Evolutionary conservation across 2,797 vertebrate genomes (phyloP).

Genomic region (Myotis vivesi): DNA sequence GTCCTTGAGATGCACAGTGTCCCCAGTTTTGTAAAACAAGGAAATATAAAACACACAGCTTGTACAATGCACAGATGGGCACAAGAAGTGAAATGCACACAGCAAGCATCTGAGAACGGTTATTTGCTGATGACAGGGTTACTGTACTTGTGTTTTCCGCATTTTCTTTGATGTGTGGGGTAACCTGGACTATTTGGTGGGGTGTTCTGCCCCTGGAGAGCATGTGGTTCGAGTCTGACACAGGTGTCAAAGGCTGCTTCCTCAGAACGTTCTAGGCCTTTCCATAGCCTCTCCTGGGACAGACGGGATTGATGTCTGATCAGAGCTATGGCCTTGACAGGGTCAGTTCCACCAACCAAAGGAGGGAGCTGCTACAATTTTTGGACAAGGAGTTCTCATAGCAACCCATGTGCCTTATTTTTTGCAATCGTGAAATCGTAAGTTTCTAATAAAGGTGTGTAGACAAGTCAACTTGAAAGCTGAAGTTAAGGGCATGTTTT

Average conservation of each 20-base stretch:
- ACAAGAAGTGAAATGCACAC: too few relatives aligned
- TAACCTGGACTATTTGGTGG: fast-evolving
- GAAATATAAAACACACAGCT: fast-evolving
- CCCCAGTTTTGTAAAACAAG: fast-evolving
- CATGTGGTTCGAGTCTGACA: fast-evolving
- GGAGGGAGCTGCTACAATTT: fast-evolving
- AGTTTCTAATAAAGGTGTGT: background rate
- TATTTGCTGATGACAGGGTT: background rate
- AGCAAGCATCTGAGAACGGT: too few relatives aligned
- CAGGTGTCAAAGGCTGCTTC: too few relatives aligned
- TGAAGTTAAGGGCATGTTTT: fast-evolving
- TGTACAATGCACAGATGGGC: fast-evolving
- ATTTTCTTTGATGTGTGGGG: background rate
- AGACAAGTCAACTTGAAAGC: background rate
- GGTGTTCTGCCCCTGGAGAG: background rate
- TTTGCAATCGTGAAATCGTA: background rate
- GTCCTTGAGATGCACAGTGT: too few relatives aligned
- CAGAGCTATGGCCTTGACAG: background rate
- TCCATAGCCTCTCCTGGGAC: background rate
- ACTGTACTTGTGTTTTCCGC: fast-evolving
- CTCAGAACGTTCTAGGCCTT: fast-evolving
- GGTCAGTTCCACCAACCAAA: background rate
- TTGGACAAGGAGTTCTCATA: background rate
- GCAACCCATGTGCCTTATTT: background rate
- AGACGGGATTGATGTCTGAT: fast-evolving